Percentiles rank a stretch among this genome's conserved stretches.
Evolutionary conservation across 2,113 vertebrate species (phyloP).

Genomic region (Thalassarche chlororhynchos): DNA sequence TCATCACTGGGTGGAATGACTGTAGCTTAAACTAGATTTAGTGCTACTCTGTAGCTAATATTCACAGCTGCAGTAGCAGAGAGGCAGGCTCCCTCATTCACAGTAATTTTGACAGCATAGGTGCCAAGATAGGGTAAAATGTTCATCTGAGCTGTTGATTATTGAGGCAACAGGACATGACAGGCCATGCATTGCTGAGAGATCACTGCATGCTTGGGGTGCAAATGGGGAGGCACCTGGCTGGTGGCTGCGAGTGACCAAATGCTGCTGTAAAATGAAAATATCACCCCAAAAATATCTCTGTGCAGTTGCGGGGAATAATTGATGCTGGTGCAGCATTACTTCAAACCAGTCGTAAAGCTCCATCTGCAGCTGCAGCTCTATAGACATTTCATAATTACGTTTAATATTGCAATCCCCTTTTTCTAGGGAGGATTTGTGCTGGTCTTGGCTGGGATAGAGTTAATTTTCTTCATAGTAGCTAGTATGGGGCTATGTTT

Average conservation of each 20-base stretch:
- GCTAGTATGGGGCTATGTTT: no score
- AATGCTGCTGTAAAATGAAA: slow-evolving; percentile 12
- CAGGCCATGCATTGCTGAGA: neutral
- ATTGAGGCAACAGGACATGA: neutral
- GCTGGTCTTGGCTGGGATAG: no score
- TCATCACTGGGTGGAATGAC: slow-evolving; percentile 63
- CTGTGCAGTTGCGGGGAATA: slow-evolving; percentile 6
- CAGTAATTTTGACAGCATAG: neutral
- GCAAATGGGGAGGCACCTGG: slow-evolving; percentile 1
- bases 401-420: neutral
- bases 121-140: neutral
- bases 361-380: neutral
- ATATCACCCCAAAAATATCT: slow-evolving; percentile 11
- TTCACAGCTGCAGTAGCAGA: slow-evolving; percentile 17
- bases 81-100: slow-evolving; percentile 9
- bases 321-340: neutral
- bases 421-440: slow-evolving; percentile 1
- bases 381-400: slow-evolving; percentile 9
- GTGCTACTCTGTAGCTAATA: slow-evolving; percentile 33
- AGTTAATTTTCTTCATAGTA: no score
- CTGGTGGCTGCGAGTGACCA: neutral
- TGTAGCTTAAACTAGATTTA: slow-evolving; percentile 67
- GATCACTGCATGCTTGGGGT: neutral
- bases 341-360: slow-evolving; percentile 33
- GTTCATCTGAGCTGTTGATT: slow-evolving; percentile 47